phyloP scores from a whole-genome alignment of 2,113 vertebrate species.

The Takifugu bimaculatus region DNA sequence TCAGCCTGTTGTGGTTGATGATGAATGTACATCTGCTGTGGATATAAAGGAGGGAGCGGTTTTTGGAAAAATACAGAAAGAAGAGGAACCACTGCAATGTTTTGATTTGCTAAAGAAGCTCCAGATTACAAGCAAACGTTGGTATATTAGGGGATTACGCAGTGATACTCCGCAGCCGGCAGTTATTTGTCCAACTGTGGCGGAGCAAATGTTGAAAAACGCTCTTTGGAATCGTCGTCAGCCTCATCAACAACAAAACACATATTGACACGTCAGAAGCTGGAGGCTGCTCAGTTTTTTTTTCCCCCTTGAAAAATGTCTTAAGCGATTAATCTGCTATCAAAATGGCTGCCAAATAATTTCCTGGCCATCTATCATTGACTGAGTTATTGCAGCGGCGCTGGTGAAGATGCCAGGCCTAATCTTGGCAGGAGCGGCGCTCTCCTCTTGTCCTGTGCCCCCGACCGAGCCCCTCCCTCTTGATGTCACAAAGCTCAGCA shows the following conservation, averaged over 20 bases:
- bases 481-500: conserved; percentile 5
- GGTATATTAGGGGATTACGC: too few relatives aligned
- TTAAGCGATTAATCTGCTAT: not conserved
- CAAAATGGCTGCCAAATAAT: not conserved
- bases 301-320: not conserved
- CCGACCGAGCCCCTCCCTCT: not conserved
- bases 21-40: not conserved
- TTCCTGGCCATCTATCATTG: not conserved
- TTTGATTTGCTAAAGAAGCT: not conserved
- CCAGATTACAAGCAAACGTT: not conserved
- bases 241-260: not conserved
- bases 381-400: not conserved
- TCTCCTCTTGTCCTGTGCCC: not conserved
- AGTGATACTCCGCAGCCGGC: too few relatives aligned
- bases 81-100: not conserved
- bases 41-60: not conserved
- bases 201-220: conserved; percentile 5
- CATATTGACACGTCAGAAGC: not conserved
- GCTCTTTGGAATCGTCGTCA: not conserved
- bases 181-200: not conserved
- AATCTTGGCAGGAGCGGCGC: not conserved
- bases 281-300: not conserved
- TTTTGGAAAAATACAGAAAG: not conserved
- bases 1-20: conserved; percentile 1
- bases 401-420: not conserved